phyloP scores from a whole-genome alignment of 2,888 invertebrate species.

The Gastrophysa polygoni region DNA sequence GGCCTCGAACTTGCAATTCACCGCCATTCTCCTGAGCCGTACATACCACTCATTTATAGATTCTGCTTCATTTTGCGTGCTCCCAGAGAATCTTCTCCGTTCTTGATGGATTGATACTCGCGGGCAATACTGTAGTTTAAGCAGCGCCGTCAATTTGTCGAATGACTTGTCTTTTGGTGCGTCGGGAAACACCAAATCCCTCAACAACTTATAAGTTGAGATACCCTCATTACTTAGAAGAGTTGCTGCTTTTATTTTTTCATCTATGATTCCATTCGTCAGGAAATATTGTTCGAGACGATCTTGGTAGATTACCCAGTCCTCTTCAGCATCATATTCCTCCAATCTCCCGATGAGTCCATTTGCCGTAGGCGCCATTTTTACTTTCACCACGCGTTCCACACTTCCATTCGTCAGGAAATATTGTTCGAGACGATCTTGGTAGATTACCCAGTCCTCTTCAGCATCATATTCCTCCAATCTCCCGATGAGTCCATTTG shows the following conservation, averaged over 20 bases:
- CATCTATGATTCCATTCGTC: background rate
- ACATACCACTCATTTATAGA: slow-evolving; percentile 2
- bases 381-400: background rate
- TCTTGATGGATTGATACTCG: background rate
- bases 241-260: slow-evolving; percentile 2
- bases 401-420: background rate
- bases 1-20: background rate
- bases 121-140: background rate
- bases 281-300: slow-evolving; percentile 3
- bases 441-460: slow-evolving; percentile 6
- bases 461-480: slow-evolving; percentile 3
- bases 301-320: slow-evolving; percentile 6
- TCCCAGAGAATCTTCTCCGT: background rate
- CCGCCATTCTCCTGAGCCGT: background rate
- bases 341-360: slow-evolving; percentile 9
- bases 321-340: slow-evolving; percentile 2
- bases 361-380: slow-evolving; percentile 5
- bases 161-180: background rate
- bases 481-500: slow-evolving; percentile 8
- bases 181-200: background rate
- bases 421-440: slow-evolving; percentile 4
- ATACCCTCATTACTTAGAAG: background rate
- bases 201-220: slow-evolving; percentile 2
- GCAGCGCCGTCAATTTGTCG: background rate
- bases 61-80: background rate